Percentiles rank a stretch among this genome's conserved stretches.
Evolutionary conservation across 2,888 invertebrate species (phyloP).

Genomic region (Leptinotarsa peninsularis): DNA sequence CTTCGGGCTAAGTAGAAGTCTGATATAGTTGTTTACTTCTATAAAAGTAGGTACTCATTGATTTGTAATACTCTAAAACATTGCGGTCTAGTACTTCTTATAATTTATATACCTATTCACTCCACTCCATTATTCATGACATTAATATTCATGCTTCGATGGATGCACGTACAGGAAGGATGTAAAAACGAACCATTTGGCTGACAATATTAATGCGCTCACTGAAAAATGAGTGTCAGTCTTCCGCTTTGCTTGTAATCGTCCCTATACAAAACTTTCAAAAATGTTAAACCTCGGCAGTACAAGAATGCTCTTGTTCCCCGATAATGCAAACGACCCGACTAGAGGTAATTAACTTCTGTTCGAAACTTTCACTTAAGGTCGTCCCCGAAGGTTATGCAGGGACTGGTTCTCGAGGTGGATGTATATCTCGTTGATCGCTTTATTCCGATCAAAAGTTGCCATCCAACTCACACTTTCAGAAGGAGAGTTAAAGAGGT

Average conservation of each 20-base stretch:
- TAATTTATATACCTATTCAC: slow-evolving; percentile 10
- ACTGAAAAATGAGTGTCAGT: not conserved
- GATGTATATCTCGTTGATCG: not conserved
- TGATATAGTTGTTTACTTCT: not conserved
- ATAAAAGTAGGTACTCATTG: not conserved
- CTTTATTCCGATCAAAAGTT: not conserved
- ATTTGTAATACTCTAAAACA: slow-evolving; percentile 1
- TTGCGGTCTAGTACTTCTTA: not conserved
- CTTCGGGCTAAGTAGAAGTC: not conserved
- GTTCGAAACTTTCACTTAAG: slow-evolving; percentile 8
- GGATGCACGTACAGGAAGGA: slow-evolving; percentile 16
- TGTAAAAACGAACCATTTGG: not conserved
- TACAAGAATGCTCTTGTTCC: not conserved
- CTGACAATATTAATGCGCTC: not conserved
- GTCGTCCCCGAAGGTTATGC: not conserved
- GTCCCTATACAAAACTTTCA: not conserved
- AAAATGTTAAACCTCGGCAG: not conserved
- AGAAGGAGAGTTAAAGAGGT: too few species aligned
- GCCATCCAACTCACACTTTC: too few species aligned
- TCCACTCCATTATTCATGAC: not conserved
- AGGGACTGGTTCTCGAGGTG: slow-evolving; percentile 6
- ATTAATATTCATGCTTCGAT: slow-evolving; percentile 16
- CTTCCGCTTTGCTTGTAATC: too few species aligned
- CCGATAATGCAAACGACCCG: not conserved
- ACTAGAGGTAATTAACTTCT: not conserved